phyloP scores from a whole-genome alignment of 2,113 vertebrate species.

The Manacus vitellinus region DNA sequence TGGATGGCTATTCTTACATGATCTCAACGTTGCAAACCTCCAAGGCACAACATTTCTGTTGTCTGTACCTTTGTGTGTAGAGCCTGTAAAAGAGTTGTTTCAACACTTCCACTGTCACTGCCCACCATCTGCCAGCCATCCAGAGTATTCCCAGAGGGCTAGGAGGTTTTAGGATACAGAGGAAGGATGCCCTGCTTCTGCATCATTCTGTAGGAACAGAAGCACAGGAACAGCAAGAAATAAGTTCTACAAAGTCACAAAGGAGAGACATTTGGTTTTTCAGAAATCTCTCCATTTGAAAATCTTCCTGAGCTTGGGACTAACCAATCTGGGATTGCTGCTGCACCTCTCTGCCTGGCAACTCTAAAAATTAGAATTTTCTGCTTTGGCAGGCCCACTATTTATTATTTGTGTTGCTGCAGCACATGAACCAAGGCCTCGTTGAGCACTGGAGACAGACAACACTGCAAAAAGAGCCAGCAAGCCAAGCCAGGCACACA shows the following conservation, averaged over 20 bases:
- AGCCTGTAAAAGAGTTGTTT: not conserved
- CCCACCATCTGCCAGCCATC: not conserved
- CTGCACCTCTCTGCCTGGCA: not conserved
- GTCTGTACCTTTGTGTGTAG: not conserved
- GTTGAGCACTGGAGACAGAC: not conserved
- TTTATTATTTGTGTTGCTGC: not conserved
- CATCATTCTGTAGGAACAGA: not conserved
- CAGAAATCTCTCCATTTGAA: not conserved
- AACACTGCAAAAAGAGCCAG: not conserved
- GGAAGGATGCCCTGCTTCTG: not conserved
- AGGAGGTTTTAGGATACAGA: not conserved
- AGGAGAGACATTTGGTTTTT: not conserved
- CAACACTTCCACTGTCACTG: not conserved
- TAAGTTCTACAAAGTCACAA: not conserved
- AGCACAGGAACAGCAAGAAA: not conserved
- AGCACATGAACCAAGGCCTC: not conserved
- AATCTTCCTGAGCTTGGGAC: not conserved
- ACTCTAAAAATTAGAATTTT: not conserved
- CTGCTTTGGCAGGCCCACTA: not conserved
- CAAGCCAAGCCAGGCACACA: not conserved
- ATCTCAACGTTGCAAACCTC: not conserved
- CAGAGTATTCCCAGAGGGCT: not conserved
- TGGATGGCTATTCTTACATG: not conserved
- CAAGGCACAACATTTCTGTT: not conserved
- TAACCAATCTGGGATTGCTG: not conserved